These are phyloP conservation scores for Apamea epomidion DNA, from an alignment of 2,888 invertebrate species.

Conservation along the genomic window DNA sequence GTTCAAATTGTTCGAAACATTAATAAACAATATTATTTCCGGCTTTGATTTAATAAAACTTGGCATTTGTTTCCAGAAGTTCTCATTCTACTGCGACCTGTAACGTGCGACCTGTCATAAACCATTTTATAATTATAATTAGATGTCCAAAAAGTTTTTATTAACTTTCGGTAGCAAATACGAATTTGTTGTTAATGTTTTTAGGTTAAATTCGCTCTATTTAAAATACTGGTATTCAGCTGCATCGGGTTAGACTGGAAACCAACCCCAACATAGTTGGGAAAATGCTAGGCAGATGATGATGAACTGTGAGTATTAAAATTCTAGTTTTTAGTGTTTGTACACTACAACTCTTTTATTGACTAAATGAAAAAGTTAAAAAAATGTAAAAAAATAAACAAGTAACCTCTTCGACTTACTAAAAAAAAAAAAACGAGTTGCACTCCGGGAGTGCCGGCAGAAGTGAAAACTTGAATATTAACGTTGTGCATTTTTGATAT, in stretches of 20 bases:
- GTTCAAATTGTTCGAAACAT: slow-evolving; percentile 51
- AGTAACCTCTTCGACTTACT: too few relatives aligned
- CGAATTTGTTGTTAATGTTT: slow-evolving; percentile 16
- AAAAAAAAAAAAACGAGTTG: too few relatives aligned
- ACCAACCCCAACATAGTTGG: too few relatives aligned
- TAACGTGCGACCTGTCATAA: slow-evolving; percentile 36
- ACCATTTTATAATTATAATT: slow-evolving; percentile 59
- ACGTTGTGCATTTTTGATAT: too few relatives aligned
- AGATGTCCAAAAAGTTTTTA: slow-evolving; percentile 44
- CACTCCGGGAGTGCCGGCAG: too few relatives aligned
- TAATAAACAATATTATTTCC: slow-evolving; percentile 49
- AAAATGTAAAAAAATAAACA: too few relatives aligned
- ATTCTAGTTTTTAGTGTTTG: too few relatives aligned
- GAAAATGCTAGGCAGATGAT: too few relatives aligned
- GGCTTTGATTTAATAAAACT: slow-evolving; percentile 54
- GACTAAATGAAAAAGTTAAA: too few relatives aligned
- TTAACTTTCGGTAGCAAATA: slow-evolving; percentile 29
- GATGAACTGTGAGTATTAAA: too few relatives aligned
- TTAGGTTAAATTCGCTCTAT: background rate
- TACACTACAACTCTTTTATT: too few relatives aligned
- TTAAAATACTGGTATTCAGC: background rate
- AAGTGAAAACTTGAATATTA: too few relatives aligned
- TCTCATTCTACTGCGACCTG: slow-evolving; percentile 27
- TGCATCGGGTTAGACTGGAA: background rate
- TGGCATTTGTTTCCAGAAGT: slow-evolving; percentile 48